Evolutionary conservation across 2,888 invertebrate species (phyloP), one percentile per base, ranked within the genome.

Genomic region (Meloe dianella): DNA sequence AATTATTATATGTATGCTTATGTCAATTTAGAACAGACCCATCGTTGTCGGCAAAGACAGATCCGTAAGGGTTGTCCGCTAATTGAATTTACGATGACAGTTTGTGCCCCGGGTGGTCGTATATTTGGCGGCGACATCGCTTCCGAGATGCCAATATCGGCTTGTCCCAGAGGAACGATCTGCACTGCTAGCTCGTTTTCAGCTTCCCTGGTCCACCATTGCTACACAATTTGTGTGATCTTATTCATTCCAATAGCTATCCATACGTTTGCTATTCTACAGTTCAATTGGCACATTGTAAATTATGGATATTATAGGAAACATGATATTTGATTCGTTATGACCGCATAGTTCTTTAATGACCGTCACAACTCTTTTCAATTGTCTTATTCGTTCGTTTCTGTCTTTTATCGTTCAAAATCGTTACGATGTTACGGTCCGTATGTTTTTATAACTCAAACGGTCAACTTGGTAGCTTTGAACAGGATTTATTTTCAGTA

Each of bases 31-130:
- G 30, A 58, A 61, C 59, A 61, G 56, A 59, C 24, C 35, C 27
- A 51, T 59, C 62, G 62, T 41, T 38, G 51, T 65, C 64, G 71
- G 71, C 71, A 73, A 76, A 76, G 77, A 77, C 74, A 73, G 74
- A 77, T 76, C 72, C 74, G 67, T 74, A 72, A 77, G 71, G 78
- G 76, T 77, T 79, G 75, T 79, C 77, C 79, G 79, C 81, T 82
- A 82, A 82, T 82, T 82, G 82, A 82, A 82, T 82, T 82, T 82
- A 82, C 82, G 82, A 82, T 81, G 82, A 82, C 82, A 81, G 81
- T 79, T 79, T 76, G 77, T 75, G 78, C 80, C 81, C 81, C 81
- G 76, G 79, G 81, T 80, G 82, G 82, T 81, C 79, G 81, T 82
- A 82, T 82, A 82, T 82, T 81, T 81, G 81, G 81, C 81, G 82